phyloP scores from a whole-genome alignment of 2,888 invertebrate genomes.

The Sericinus montela region DNA sequence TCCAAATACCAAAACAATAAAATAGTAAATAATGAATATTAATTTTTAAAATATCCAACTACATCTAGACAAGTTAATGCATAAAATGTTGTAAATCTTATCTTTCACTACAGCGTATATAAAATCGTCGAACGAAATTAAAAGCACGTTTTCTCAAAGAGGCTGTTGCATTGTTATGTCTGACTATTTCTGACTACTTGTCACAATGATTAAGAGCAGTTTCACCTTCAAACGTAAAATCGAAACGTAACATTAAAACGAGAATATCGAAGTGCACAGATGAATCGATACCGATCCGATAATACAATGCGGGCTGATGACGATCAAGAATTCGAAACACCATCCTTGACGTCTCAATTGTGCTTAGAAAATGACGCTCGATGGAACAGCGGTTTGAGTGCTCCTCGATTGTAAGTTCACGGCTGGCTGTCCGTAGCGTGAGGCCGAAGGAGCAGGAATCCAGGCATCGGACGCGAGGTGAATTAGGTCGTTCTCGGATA shows the following conservation, averaged over 20 bases:
- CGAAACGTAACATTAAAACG: slow-evolving; percentile 26
- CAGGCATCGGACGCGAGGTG: not conserved
- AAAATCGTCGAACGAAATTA: no score
- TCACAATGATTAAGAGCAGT: slow-evolving; percentile 23
- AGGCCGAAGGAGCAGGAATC: not conserved
- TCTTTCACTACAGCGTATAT: no score
- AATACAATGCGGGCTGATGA: slow-evolving; percentile 56
- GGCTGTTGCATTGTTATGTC: no score
- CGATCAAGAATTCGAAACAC: slow-evolving; percentile 60
- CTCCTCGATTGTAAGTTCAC: slow-evolving; percentile 1
- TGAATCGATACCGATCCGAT: slow-evolving; percentile 54
- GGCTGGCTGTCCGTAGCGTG: not conserved
- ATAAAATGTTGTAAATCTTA: no score
- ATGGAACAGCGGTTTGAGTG: not conserved
- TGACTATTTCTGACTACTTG: not conserved
- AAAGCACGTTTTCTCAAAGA: no score
- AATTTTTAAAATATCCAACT: no score
- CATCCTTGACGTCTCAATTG: slow-evolving; percentile 43
- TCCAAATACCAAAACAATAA: no score
- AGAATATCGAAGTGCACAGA: slow-evolving; percentile 50
- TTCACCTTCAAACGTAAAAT: slow-evolving; percentile 42
- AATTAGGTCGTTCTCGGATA: slow-evolving; percentile 11
- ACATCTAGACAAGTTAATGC: no score
- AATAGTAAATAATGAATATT: no score
- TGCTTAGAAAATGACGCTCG: slow-evolving; percentile 19